Percentiles rank a stretch among this genome's conserved stretches.
Conservation (phyloP, 2,888 invertebrate species). For the Phyto melanocephala region DNA sequence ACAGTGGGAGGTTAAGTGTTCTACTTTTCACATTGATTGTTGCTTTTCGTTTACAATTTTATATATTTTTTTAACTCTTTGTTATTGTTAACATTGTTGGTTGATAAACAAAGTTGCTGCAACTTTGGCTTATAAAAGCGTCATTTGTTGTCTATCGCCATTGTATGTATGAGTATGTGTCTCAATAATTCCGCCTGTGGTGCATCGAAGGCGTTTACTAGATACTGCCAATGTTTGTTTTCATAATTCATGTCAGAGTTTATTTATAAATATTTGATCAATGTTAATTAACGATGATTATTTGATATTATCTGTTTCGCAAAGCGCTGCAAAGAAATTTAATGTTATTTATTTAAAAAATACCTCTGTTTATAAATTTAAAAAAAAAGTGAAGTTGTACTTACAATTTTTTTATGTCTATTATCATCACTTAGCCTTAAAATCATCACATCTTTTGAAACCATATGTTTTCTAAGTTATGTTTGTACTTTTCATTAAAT, state of each 20-base stretch:
- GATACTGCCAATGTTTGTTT: not conserved
- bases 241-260: constrained; percentile 19
- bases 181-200: constrained; percentile 14
- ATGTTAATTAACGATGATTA: constrained; percentile 12
- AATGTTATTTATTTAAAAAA: too few species aligned
- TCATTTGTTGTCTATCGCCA: not conserved
- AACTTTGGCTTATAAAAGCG: constrained; percentile 1
- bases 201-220: constrained; percentile 34
- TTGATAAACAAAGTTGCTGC: constrained; percentile 15
- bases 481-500: too few species aligned
- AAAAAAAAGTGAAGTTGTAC: too few species aligned
- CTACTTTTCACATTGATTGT: constrained; percentile 39
- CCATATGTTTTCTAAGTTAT: not conserved
- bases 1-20: constrained; percentile 59
- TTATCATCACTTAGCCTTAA: too few species aligned
- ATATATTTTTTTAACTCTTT: not conserved
- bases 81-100: not conserved
- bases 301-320: not conserved
- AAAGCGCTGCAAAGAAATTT: too few species aligned
- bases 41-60: constrained; percentile 5
- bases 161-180: not conserved
- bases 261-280: constrained; percentile 31
- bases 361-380: too few species aligned
- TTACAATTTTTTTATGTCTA: too few species aligned
- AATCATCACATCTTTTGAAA: too few species aligned